Percentiles rank a stretch among this genome's conserved stretches.
These are phyloP conservation scores for Mellilla xanthometata DNA, from an alignment of 2,888 invertebrate species.

Conservation along the genomic window DNA sequence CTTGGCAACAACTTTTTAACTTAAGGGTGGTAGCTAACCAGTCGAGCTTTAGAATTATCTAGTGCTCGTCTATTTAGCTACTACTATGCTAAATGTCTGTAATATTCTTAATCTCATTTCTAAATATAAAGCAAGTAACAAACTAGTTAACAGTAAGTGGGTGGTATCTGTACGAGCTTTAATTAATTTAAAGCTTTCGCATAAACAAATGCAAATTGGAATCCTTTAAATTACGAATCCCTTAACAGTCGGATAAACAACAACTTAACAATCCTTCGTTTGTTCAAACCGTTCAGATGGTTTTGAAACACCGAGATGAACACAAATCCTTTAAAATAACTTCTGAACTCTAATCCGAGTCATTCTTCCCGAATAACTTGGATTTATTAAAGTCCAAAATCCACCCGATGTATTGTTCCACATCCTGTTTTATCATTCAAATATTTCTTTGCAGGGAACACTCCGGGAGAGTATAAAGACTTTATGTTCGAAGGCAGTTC, in stretches of 20 bases:
- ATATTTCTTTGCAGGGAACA: constrained; percentile 82
- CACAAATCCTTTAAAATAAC: constrained; percentile 21
- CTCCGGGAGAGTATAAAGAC: constrained; percentile 91
- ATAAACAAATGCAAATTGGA: constrained; percentile 5
- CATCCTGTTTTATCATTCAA: constrained; percentile 5
- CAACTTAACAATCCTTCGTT: constrained; percentile 14
- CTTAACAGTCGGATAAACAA: background rate
- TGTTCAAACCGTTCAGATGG: constrained; percentile 20
- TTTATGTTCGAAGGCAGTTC: constrained; percentile 91
- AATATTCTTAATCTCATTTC: no score
- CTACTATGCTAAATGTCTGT: no score
- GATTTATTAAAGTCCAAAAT: constrained; percentile 21
- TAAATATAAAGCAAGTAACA: no score
- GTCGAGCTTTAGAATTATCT: no score
- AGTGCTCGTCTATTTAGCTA: no score
- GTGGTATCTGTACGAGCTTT: background rate
- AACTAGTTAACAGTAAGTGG: no score
- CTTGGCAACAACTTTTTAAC: no score
- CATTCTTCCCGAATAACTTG: constrained; percentile 15
- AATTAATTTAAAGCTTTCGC: constrained; percentile 1
- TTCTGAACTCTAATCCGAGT: constrained; percentile 17
- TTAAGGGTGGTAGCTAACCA: no score
- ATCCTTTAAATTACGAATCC: constrained; percentile 6
- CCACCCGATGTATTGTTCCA: constrained; percentile 11
- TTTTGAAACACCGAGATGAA: constrained; percentile 20